phyloP scores from a whole-genome alignment of 2,888 invertebrate species.

The Philopedon plagiatum region DNA sequence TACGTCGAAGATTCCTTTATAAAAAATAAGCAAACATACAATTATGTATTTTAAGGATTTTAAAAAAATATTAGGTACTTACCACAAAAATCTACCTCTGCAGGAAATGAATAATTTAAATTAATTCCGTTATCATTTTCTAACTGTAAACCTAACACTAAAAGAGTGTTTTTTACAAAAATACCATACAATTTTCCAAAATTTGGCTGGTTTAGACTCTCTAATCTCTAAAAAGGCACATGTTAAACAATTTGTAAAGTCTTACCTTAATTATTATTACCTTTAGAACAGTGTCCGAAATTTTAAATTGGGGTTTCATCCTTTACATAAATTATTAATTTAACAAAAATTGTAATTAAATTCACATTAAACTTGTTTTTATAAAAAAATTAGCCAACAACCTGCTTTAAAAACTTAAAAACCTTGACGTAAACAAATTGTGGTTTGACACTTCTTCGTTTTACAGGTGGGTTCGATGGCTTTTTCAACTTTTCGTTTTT shows the following conservation, averaged over 20 bases:
- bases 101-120: constrained; percentile 79
- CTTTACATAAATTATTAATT: constrained; percentile 58
- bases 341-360: background rate
- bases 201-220: constrained; percentile 74
- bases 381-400: background rate
- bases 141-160: constrained; percentile 79
- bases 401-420: background rate
- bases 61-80: too few species aligned
- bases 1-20: too few species aligned
- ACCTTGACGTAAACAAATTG: background rate
- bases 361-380: background rate
- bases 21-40: too few species aligned
- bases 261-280: constrained; percentile 67
- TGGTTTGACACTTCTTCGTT: too few species aligned
- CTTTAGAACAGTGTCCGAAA: constrained; percentile 80
- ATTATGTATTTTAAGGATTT: too few species aligned
- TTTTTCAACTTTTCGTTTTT: too few species aligned
- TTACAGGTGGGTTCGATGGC: too few species aligned
- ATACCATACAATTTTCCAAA: constrained; percentile 83
- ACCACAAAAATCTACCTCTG: constrained; percentile 84
- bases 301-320: constrained; percentile 83
- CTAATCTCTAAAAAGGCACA: constrained; percentile 74
- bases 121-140: constrained; percentile 73
- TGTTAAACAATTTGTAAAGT: background rate
- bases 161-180: constrained; percentile 79